A percentile compares a stretch with the other conserved stretches of the same genome.
Conservation (phyloP, 2,113 vertebrate genomes). For the Oncorhynchus tshawytscha region DNA sequence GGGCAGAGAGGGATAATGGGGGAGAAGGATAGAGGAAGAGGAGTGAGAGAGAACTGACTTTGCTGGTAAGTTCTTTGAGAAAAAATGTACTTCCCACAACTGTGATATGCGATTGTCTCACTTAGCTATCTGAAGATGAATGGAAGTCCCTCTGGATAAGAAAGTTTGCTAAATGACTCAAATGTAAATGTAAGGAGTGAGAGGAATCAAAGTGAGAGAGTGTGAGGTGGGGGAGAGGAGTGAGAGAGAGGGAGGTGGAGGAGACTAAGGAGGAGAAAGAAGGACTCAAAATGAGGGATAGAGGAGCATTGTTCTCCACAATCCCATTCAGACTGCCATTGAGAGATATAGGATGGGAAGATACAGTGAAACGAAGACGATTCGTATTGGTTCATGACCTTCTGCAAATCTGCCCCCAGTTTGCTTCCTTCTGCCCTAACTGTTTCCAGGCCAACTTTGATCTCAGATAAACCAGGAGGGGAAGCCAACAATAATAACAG, state of each 20-base stretch:
- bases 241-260: conserved; percentile 17
- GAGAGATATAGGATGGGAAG: not conserved
- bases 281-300: not conserved
- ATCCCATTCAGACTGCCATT: not conserved
- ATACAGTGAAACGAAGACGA: not conserved
- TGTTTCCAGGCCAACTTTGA: no score
- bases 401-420: not conserved
- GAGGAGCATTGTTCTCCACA: not conserved
- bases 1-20: conserved; percentile 29
- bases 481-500: not conserved
- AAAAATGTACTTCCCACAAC: no score
- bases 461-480: no score
- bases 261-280: not conserved
- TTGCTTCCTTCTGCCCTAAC: not conserved
- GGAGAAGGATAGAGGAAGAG: conserved; percentile 39
- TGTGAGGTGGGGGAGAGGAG: conserved; percentile 4
- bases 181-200: no score
- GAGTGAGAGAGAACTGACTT: no score
- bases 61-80: no score
- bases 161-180: no score
- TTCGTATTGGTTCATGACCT: not conserved
- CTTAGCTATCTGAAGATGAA: no score
- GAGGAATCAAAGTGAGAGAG: no score
- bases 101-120: no score
- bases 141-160: no score